Evolutionary conservation across 1,140 invertebrate species (phyloP), one percentile per base, ranked within the genome.

Genomic region (Zaprionus ghesquierei): DNA sequence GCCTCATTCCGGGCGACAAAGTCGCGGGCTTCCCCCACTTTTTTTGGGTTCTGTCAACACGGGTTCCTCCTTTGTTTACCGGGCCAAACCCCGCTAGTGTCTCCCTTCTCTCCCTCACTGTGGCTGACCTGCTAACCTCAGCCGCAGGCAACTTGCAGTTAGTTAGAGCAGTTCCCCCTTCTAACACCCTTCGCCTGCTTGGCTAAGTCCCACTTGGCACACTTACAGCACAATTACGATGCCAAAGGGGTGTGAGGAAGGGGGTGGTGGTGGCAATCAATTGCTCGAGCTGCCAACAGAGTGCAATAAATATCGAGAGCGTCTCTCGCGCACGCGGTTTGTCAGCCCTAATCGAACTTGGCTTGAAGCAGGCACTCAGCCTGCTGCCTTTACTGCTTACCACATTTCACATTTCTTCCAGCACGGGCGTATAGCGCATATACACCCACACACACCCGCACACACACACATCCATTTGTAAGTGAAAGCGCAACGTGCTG

Each of bases 51-150:
- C 69, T 76, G 69, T 44, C 59, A 61, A 68, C 63, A 53, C 50
- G 33, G 23, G 69, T 53, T 65, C 46, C 29, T 41, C 70, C 55
- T 59, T 69, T 68, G 35, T 41, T 41, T 38, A 38, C 35, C 35
- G 35, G 35, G 35, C 0, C 35, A 38, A 38, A 13, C 35, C 50
- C 27, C 50, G 59, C 10, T 41, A 22, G 8, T 51, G n/a, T 5
- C n/a, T 20, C 9, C 9, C 20, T 41, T 54, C 56, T 71, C 64
- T 64, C 73, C 60, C 62, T 72, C 50, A 9, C 38, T 86, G 69
- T 49, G 75, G 82, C 85, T 91, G 89, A 91, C 89, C 89, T 81
- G 89, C 90, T 91, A 90, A 89, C 89, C 89, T 86, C 89, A 85
- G 74, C 56, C 31, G 60, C 61, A 65, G 35, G 72, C 66, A 53